Conservation (phyloP, 1,140 invertebrate species). For the Apis cerana region DNA sequence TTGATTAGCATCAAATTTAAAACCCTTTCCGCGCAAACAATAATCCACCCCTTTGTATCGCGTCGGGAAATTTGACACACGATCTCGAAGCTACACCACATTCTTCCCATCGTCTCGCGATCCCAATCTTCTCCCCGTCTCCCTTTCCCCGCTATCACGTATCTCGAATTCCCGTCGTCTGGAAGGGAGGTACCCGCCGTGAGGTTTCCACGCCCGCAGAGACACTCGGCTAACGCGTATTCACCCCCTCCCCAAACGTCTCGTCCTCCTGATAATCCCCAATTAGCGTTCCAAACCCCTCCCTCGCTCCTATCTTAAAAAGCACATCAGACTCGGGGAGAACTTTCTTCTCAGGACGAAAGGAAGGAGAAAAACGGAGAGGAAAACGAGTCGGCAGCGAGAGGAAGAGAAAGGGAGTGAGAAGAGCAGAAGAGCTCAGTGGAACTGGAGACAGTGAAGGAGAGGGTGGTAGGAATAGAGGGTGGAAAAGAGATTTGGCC, state of each 20-base stretch:
- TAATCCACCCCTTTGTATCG: not conserved
- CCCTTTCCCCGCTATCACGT: not conserved
- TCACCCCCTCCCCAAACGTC: slow-evolving; percentile 2
- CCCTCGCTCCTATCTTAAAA: slow-evolving; percentile 5
- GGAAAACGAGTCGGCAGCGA: too few relatives aligned
- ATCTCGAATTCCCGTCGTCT: not conserved
- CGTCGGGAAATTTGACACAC: not conserved
- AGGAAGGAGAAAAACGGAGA: too few relatives aligned
- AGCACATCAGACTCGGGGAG: slow-evolving; percentile 4
- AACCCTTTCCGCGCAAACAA: too few relatives aligned
- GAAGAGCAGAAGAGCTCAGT: not conserved
- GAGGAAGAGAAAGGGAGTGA: too few relatives aligned
- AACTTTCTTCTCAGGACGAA: not conserved
- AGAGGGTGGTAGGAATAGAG: not conserved
- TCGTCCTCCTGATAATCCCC: slow-evolving; percentile 39
- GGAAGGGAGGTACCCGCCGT: not conserved
- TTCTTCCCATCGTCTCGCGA: not conserved
- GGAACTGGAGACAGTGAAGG: not conserved
- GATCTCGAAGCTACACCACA: not conserved
- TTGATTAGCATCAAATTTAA: too few relatives aligned
- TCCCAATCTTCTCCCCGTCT: not conserved
- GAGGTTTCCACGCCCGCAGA: not conserved
- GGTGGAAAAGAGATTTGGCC: not conserved
- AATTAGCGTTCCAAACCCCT: slow-evolving; percentile 19
- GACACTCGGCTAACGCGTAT: not conserved